These are phyloP conservation scores for Aplysina aerophoba DNA, from an alignment of 37 sponge, comb jelly and placozoan species.

Conservation along the genomic window DNA sequence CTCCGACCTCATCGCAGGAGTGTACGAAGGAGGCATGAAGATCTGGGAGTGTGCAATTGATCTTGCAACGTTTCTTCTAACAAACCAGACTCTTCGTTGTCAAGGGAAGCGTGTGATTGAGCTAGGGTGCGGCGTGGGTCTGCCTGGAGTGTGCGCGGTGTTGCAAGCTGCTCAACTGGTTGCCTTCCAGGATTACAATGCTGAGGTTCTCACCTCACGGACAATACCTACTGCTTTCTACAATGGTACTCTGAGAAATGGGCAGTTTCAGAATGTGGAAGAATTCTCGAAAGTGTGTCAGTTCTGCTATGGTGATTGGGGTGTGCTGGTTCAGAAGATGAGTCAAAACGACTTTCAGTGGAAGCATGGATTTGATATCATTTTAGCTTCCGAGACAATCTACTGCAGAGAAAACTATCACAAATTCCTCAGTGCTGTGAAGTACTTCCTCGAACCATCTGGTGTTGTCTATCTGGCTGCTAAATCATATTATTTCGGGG, in stretches of 20 bases:
- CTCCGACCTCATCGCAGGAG: constrained; percentile 84
- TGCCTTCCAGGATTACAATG: constrained; percentile 94
- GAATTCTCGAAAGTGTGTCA: not conserved
- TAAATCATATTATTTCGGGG: constrained; percentile 94
- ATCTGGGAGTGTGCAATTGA: constrained; percentile 96
- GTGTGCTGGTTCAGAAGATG: constrained; percentile 2
- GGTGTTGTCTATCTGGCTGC: constrained; percentile 86
- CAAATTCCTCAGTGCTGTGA: constrained; percentile 64
- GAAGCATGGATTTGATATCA: constrained; percentile 70
- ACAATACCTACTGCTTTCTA: constrained; percentile 81
- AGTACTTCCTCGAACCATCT: constrained; percentile 30
- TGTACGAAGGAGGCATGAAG: constrained; percentile 96
- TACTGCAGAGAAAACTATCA: constrained; percentile 71
- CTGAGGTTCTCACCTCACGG: constrained; percentile 75
- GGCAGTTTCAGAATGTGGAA: not conserved
- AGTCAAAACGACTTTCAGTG: not conserved
- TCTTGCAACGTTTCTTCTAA: constrained; percentile 59
- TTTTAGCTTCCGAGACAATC: constrained; percentile 95
- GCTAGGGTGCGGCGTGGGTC: constrained; percentile 94
- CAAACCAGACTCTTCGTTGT: not conserved
- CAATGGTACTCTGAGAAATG: constrained; percentile 24
- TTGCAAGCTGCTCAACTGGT: constrained; percentile 58
- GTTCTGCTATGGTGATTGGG: constrained; percentile 86
- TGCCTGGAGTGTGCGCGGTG: constrained; percentile 85
- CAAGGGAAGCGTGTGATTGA: constrained; percentile 72